Base-by-base conservation (phyloP, 2,888 invertebrate genomes). In the Sphinx pinastri region DNA sequence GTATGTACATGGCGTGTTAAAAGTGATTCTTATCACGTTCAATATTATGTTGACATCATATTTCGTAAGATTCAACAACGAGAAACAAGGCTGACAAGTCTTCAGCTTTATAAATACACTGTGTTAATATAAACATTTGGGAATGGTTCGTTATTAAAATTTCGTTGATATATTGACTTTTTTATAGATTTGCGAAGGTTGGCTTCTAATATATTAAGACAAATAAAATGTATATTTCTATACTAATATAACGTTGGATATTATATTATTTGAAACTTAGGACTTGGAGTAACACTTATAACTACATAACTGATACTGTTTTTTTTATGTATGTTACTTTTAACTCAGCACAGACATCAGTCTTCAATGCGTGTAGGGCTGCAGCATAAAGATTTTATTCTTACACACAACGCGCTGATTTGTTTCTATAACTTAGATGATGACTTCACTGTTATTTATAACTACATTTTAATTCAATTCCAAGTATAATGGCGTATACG, bases 1-100 rank as follows among this genome's bases (percentile, higher is more conserved):
- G 77, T 77, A 69, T 74, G 72, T 74, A 72, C 75, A 71, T 72
- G 74, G 71, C 75, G 75, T 78, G 81, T 82, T 77, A 74, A 77
- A 74, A 72, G 70, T 71, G 72, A 74, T 81, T 77, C 78, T 81
- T 74, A 77, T 73, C 77, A 76, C 74, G 76, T 75, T 73, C 73
- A 67, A 73, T 75, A 77, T 75, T 73, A 69, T 52, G 54, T 67
- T 67, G 67, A 54, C 67, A 55, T 63, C 63, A 63, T 63, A 63
- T 63, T 67, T 72, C 59, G 59, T 55, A 58, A 60, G 10, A 60
- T 63, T 49, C 49, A 63, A 63, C 49, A 63, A 19, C 19, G 49
- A 19, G 14, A 19, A 63, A 63, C 63, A 63, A 63, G 63, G 63
- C 13, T 47, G 63, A 63, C 63, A 49, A 49, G 19, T 63, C 19